phyloP scores from a whole-genome alignment of 2,888 invertebrate genomes.

The Theretra japonica region DNA sequence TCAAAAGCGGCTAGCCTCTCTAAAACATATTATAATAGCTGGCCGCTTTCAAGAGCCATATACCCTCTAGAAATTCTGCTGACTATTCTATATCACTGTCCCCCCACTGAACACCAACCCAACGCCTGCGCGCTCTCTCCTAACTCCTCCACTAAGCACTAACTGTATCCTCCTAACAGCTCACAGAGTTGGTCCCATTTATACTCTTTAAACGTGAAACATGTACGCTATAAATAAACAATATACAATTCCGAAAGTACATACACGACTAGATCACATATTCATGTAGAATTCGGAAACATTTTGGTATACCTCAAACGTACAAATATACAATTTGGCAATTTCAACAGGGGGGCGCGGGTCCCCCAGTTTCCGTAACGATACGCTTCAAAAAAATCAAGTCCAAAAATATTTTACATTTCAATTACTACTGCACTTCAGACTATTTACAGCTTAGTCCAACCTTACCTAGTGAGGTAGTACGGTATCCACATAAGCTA shows the following conservation, averaged over 20 bases:
- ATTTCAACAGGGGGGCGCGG: conserved; percentile 58
- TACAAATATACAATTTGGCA: conserved; percentile 81
- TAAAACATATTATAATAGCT: conserved; percentile 82
- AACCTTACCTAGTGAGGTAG: conserved; percentile 83
- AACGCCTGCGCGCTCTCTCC: conserved; percentile 48
- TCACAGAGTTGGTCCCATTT: conserved; percentile 82
- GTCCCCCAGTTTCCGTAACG: conserved; percentile 58
- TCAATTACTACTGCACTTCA: conserved; percentile 66
- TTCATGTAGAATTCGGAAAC: conserved; percentile 85
- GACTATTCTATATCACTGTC: conserved; percentile 46
- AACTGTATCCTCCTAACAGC: conserved; percentile 64
- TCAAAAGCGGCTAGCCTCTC: conserved; percentile 77
- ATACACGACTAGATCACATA: conserved; percentile 84
- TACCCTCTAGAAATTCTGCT: conserved; percentile 62
- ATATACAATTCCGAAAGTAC: conserved; percentile 83
- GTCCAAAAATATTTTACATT: conserved; percentile 61
- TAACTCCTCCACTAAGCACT: conserved; percentile 49
- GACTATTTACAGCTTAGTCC: conserved; percentile 79
- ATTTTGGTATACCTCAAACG: conserved; percentile 81
- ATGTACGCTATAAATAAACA: conserved; percentile 80
- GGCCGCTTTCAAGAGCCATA: conserved; percentile 74
- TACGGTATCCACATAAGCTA: conserved; percentile 73
- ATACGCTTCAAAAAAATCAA: conserved; percentile 55
- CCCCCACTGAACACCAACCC: conserved; percentile 41
- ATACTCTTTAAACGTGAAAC: conserved; percentile 73